Percentiles rank a stretch among this genome's conserved stretches.
Evolutionary conservation across 1,140 invertebrate genomes (phyloP).

Genomic region (Cydia pomonella): DNA sequence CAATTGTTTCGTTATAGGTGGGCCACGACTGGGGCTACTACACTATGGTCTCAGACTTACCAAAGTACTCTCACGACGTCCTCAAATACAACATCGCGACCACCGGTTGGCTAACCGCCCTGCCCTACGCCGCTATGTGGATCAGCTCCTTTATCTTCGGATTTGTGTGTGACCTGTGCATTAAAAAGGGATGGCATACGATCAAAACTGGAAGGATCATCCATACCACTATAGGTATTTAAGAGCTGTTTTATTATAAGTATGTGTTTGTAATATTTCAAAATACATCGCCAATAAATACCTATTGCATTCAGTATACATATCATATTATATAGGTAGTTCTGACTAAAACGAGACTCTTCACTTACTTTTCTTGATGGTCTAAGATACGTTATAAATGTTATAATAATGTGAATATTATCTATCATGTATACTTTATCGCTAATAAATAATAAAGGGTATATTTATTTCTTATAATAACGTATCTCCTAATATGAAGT

Average conservation of each 20-base stretch:
- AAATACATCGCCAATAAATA: too few species aligned
- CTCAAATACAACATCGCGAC: slow-evolving; percentile 89
- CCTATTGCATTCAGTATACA: too few species aligned
- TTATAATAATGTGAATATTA: too few species aligned
- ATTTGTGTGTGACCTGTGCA: slow-evolving; percentile 85
- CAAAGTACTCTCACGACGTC: slow-evolving; percentile 94
- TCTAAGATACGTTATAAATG: too few species aligned
- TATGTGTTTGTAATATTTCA: too few species aligned
- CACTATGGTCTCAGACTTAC: slow-evolving; percentile 94
- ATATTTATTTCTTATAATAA: too few species aligned
- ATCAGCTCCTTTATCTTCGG: slow-evolving; percentile 84
- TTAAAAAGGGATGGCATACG: slow-evolving; percentile 81
- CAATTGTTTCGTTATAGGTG: slow-evolving; percentile 56
- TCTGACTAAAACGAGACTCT: too few species aligned
- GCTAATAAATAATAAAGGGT: too few species aligned
- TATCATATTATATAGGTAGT: too few species aligned
- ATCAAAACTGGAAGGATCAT: slow-evolving; percentile 86
- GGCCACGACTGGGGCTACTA: slow-evolving; percentile 97
- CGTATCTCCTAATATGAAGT: too few species aligned
- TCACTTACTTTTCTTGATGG: too few species aligned
- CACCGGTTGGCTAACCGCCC: slow-evolving; percentile 85
- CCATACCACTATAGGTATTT: slow-evolving; percentile 85
- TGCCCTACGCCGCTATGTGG: slow-evolving; percentile 89
- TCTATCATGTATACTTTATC: too few species aligned
- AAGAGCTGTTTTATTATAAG: slow-evolving; percentile 36